Evolutionary conservation across 2,888 invertebrate species (phyloP).

Genomic region (Lucinisca nassula): DNA sequence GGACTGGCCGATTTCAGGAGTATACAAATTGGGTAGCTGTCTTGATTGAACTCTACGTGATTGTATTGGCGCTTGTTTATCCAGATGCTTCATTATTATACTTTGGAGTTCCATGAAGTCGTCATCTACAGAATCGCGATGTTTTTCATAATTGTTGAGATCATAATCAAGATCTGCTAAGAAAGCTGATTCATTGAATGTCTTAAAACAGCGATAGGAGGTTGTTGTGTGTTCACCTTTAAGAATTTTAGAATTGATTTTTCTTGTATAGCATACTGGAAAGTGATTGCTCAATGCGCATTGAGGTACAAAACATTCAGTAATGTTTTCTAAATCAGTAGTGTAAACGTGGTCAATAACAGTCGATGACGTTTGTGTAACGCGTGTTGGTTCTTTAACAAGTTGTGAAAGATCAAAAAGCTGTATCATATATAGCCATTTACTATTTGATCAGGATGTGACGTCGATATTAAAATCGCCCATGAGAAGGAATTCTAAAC

Average conservation of each 20-base stretch:
- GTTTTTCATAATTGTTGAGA: background rate
- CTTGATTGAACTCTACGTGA: background rate
- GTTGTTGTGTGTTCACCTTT: background rate
- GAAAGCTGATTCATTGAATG: background rate
- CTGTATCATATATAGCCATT: too few species aligned
- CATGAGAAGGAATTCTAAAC: too few species aligned
- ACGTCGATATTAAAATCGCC: too few species aligned
- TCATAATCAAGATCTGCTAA: background rate
- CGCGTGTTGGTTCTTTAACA: too few species aligned
- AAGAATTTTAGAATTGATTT: background rate
- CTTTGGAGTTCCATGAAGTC: background rate
- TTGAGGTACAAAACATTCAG: background rate
- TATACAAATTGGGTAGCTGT: background rate
- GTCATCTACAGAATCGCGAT: background rate
- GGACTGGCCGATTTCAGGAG: background rate
- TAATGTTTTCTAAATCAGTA: background rate
- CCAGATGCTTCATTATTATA: background rate
- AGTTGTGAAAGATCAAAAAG: too few species aligned
- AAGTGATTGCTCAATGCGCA: background rate
- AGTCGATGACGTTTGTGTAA: too few species aligned
- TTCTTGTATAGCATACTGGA: background rate
- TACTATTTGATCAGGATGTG: too few species aligned
- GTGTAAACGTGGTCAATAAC: too few species aligned
- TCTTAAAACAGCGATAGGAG: background rate
- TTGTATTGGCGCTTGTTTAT: background rate